Evolutionary conservation across 2,113 vertebrate species (phyloP), one percentile per base, ranked within the genome.

Genomic region (Myanophis thanlyinensis): DNA sequence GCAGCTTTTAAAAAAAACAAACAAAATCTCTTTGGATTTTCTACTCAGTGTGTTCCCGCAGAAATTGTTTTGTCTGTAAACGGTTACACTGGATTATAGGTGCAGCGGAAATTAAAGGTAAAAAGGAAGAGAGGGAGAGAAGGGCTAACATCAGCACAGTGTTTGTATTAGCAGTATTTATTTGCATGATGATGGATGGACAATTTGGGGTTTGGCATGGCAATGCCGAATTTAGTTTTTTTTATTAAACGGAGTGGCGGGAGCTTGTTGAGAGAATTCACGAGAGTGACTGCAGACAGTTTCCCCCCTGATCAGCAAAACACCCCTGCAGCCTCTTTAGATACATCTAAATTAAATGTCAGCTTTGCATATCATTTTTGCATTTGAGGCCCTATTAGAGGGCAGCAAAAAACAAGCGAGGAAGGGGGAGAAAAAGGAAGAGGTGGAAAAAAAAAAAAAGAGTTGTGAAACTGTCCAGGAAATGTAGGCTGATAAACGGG

Each of bases 261-360:
- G 35, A 23, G 47, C n/a, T n/a, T n/a, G 20, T 35, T n/a, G 84
- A 15, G 27, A 52, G 54, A 0, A 47, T 40, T 87, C 85, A 46
- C 12, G 12, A 87, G 5, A 23, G 93, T 20, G 47, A 56, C 67
- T 92, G 94, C 85, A 92, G 93, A 93, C 90, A 93, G 96, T 89
- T 94, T 94, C 92, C 92, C 95, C 94, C 3, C n/a, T n/a, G 0
- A 97, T 93, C 93, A 89, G 94, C 92, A 93, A 91, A 90, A 93
- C 95, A 94, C 95, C 93, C 94, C 22, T 7, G 89, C 94, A 96
- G 95, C 91, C 94, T 97, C 94, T 94, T 96, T 96, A 95, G 96
- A 91, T 91, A 49, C 92, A 91, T 95, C 96, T 96, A 96, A 97
- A 97, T 97, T 90, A 96, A 96, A 97, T 96, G 95, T 95, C 97